Conservation (phyloP, 1,140 invertebrate species). For the Drosophila kepulauana region DNA sequence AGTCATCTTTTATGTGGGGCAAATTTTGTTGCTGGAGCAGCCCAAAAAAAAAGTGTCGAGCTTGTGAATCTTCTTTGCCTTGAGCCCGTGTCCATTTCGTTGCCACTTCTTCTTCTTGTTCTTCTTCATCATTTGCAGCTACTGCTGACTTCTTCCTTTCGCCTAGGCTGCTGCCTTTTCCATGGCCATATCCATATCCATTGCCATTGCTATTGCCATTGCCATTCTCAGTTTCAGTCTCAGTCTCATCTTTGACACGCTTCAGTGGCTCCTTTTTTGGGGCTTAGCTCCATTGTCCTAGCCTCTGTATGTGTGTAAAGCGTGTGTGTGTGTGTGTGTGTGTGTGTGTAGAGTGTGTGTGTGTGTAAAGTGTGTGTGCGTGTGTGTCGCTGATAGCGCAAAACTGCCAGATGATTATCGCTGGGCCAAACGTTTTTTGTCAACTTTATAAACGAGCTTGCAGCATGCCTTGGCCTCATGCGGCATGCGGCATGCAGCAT, state of each 20-base stretch:
- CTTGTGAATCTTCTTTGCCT: slow-evolving; percentile 17
- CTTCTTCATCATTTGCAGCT: not conserved
- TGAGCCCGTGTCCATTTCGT: slow-evolving; percentile 10
- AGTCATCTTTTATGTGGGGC: slow-evolving; percentile 31
- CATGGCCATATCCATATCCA: not conserved
- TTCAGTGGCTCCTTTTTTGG: slow-evolving; percentile 44
- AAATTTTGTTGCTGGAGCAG: slow-evolving; percentile 1
- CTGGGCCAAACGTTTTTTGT: slow-evolving; percentile 72
- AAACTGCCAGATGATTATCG: slow-evolving; percentile 82
- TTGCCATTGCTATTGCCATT: not conserved
- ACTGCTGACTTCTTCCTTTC: no score
- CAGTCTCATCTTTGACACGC: slow-evolving; percentile 31
- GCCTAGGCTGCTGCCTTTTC: not conserved
- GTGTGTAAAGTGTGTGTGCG: slow-evolving; percentile 39
- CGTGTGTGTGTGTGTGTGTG: slow-evolving; percentile 46
- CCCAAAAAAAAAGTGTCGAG: slow-evolving; percentile 38
- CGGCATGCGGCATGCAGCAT: slow-evolving; percentile 33
- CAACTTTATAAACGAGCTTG: slow-evolving; percentile 81
- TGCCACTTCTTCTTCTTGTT: not conserved
- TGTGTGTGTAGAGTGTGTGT: slow-evolving; percentile 51
- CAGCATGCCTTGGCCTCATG: slow-evolving; percentile 43
- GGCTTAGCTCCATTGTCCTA: slow-evolving; percentile 25
- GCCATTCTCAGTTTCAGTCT: slow-evolving; percentile 7
- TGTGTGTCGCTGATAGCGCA: slow-evolving; percentile 77
- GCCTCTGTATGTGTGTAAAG: slow-evolving; percentile 35